Conservation (phyloP, 2,113 vertebrate genomes). For the Indicator maculatus region DNA sequence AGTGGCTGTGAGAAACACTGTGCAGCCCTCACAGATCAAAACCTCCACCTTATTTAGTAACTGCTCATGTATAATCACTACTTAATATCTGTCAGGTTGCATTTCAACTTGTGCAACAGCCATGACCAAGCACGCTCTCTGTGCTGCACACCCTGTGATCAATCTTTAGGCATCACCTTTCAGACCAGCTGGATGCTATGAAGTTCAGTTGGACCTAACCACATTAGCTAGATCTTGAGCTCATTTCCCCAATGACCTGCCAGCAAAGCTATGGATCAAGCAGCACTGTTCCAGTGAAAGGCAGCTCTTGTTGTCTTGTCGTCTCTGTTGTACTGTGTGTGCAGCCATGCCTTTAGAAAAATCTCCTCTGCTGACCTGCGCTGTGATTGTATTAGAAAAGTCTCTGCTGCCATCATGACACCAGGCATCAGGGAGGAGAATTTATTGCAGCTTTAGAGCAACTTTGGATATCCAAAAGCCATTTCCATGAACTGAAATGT, state of each 20-base stretch:
- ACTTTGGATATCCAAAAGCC: neutral
- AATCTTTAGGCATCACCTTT: accelerated
- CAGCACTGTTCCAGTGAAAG: accelerated
- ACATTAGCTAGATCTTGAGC: accelerated
- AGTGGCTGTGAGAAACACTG: neutral
- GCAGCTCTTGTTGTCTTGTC: neutral
- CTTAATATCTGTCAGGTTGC: neutral
- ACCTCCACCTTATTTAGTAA: neutral
- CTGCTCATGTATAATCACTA: neutral
- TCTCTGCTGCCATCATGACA: neutral
- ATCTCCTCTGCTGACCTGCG: accelerated
- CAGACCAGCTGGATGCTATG: neutral
- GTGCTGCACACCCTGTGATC: accelerated
- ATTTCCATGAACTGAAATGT: neutral
- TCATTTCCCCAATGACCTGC: neutral
- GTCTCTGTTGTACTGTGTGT: accelerated
- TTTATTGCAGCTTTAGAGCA: neutral
- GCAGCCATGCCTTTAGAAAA: accelerated
- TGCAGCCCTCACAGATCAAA: neutral
- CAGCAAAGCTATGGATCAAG: neutral
- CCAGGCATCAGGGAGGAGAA: neutral
- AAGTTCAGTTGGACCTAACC: neutral
- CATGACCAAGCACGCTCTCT: accelerated
- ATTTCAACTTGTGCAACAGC: accelerated
- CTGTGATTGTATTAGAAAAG: neutral